Base-by-base conservation (phyloP, 2,888 invertebrate genomes). In the Rhamnusium bicolor region DNA sequence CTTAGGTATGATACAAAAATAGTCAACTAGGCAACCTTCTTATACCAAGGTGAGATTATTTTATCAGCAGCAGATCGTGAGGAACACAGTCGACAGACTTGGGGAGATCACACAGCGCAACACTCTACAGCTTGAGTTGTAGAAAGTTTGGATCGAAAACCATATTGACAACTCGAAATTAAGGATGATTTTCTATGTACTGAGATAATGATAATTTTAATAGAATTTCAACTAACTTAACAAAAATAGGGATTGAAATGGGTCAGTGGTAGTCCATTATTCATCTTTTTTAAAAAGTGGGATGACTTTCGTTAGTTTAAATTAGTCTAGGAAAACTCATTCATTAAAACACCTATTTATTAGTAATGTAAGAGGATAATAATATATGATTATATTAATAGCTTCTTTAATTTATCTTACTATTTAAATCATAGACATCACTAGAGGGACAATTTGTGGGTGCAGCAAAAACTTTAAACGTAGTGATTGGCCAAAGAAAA, bases 311-410 rank as follows among this genome's bases (percentile, higher is more conserved):
- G 19, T 63, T 16, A 60, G 2, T 27, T 60, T 60, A n/a, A 63
- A 47, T 7, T 3, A 2, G 14, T 19, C 63, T 8, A 21, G 63
- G 14, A 63, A 46, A 46, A 46, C 6, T 46, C 49, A 47, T 6
- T 46, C 19, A 6, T n/a, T 19, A 18, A 63, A 46, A 63, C 47
- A 63, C 21, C 46, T 63, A 47, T 47, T 47, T 12, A 63, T 19
- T n/a, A 63, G 6, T 46, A 63, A 8, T 7, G 63, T 63, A 2
- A 63, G 19, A 47, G 63, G 63, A 5, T 66, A n/a, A n/a, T n/a
- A n/a, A n/a, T n/a, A 10, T 19, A 47, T 1, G 1, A 49, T 47
- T 46, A 63, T 19, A 18, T 40, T 73, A 40, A 68, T 71, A 67
- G 51, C 53, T 63, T 56, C 60, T 27, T 49, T 73, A 53, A 60